Evolutionary conservation across 2,113 vertebrate genomes (phyloP), one percentile per base, ranked within the genome.

Genomic region (Triplophysa rosa): DNA sequence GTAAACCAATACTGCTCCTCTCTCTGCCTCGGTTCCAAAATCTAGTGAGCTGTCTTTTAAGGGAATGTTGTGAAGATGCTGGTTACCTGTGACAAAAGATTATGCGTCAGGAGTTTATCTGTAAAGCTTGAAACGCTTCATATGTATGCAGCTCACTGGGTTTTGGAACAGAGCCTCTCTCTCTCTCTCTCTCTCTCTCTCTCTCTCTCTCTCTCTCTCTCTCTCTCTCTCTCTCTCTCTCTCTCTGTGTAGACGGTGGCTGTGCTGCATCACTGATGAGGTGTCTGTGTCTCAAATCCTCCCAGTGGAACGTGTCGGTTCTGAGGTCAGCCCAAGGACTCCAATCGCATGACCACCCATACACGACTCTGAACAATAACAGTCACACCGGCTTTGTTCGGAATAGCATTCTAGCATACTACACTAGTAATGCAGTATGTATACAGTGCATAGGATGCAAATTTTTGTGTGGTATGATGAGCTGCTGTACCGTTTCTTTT

Each of bases 271-370:
- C 88, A 85, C 84, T 91, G 91, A 93, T 92, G 91, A 92, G 91
- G 86, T 89, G 89, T 92, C 89, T 92, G 82, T 78, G 86, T 88
- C 88, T 86, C 80, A 81, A 83, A 86, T 86, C 85, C 83, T 88
- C 82, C 77, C 19, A 59, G 67, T 45, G 73, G 83, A 80, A 82
- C 80, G 68, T 59, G 87, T 88, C 88, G 90, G 81, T 84, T 86
- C 87, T 17, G 88, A 93, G 91, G 92, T 89, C 92, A 92, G 87
- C 85, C 86, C 92, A 93, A 93, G 92, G 92, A 91, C 90, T 91
- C 86, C 82, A 85, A 83, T 83, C 78, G 84, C 80, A 85, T 86
- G 86, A 86, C 83, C 85, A 85, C 77, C 84, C 89, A 87, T 78
- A 49, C 65, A 64, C 67, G 13, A 13, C 4, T 42, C 59, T 11